Conservation (phyloP, 2,113 vertebrate species). For the Spea bombifrons region DNA sequence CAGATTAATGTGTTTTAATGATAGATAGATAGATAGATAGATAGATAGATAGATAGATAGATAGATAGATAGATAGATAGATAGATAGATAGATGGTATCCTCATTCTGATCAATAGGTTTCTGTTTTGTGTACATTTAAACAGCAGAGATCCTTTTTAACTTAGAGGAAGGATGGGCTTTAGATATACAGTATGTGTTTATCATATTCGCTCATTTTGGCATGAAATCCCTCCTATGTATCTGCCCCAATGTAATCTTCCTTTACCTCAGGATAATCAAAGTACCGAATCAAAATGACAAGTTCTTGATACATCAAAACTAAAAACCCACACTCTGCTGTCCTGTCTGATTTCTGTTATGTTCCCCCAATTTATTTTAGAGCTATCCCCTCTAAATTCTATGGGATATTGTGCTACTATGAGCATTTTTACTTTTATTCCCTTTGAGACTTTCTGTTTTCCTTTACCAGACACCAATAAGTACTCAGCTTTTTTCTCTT, state of each 20-base stretch:
- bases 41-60: no score
- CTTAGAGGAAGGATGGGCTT: conserved; percentile 13
- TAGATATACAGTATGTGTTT: conserved; percentile 8
- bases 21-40: no score
- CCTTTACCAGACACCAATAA: conserved; percentile 21
- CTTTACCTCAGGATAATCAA: conserved; percentile 30
- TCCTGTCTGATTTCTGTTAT: conserved; percentile 16
- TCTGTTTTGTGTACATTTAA: conserved; percentile 18
- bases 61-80: no score
- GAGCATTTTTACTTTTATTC: conserved; percentile 30
- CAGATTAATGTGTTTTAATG: no score
- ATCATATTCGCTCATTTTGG: conserved; percentile 24
- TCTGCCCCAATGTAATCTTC: conserved; percentile 7
- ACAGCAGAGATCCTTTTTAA: background rate
- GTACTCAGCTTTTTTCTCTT: conserved; percentile 24
- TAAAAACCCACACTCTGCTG: conserved; percentile 22
- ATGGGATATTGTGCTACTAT: conserved; percentile 19
- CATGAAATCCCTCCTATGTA: conserved; percentile 7
- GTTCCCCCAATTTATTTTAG: conserved; percentile 25
- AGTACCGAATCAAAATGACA: conserved; percentile 25
- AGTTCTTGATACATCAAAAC: conserved; percentile 12
- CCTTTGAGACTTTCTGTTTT: background rate
- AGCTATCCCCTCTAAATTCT: conserved; percentile 7
- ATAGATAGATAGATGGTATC: background rate
- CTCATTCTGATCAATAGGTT: background rate